Evolutionary conservation across 2,888 invertebrate genomes (phyloP), one percentile per base, ranked within the genome.

Genomic region (Nemotelus nigrinus): DNA sequence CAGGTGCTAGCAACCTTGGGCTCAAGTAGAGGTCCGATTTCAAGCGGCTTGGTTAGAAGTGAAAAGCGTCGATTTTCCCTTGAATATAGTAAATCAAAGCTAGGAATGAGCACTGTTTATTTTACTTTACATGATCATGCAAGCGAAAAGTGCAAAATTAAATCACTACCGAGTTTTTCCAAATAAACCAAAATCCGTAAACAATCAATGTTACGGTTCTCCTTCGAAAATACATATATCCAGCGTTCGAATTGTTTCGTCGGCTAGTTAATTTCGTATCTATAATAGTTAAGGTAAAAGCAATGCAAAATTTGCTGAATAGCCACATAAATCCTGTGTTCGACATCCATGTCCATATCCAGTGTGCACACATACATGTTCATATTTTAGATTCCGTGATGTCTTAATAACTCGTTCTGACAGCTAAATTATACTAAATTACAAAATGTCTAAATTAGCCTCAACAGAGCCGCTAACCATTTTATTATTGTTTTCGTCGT

Each of bases 391-490:
- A 53, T 76, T 76, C 79, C 79, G 80, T 80, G 80, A 81, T 80
- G 78, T 78, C 80, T 80, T 81, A 81, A 81, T 81, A 81, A 80
- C 81, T 81, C 77, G 79, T 79, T 81, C 79, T 81, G 81, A 81
- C 80, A 81, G 80, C 80, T 80, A 81, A 81, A 81, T 81, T 81
- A 81, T 79, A 80, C 79, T 80, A 81, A 81, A 81, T 81, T 81
- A 80, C 81, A 80, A 81, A 80, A 80, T 79, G 79, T 80, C 81
- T 81, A 80, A 81, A 81, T 81, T 81, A 81, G 78, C 79, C 75
- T 76, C 78, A 79, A 78, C 79, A 78, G 43, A 80, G 78, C 80
- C 80, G 80, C 80, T 80, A 80, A 80, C 80, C 80, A 80, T 80
- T 80, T 80, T 80, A 80, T 80, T 80, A 80, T 80, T 80, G 79